phyloP scores from a whole-genome alignment of 1,140 invertebrate species.

The Heliconius melpomene region DNA sequence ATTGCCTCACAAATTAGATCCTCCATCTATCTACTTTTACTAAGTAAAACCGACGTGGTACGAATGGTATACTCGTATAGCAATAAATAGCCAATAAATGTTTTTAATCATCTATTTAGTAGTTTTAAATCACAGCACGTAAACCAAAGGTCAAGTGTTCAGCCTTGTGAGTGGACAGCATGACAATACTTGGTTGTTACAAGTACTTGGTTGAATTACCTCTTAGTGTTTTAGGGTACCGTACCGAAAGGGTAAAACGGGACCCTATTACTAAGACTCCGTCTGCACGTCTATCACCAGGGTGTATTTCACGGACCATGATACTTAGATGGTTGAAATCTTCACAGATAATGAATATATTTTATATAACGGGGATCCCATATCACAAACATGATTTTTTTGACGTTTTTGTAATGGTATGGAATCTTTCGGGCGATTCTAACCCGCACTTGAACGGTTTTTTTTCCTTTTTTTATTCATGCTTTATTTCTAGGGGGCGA shows the following conservation, averaged over 20 bases:
- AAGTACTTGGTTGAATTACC: neutral
- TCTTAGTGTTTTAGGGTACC: neutral
- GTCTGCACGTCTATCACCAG: no score
- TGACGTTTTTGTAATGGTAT: no score
- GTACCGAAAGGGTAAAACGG: no score
- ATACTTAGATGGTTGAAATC: no score
- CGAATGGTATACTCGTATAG: neutral
- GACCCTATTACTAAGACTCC: no score
- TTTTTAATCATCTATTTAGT: neutral
- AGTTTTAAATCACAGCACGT: neutral
- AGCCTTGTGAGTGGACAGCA: slow-evolving; percentile 7
- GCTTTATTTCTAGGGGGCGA: no score
- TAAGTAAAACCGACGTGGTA: neutral
- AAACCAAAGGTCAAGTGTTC: slow-evolving; percentile 6
- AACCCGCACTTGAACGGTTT: no score
- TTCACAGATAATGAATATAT: no score
- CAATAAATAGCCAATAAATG: neutral
- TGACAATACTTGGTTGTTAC: neutral
- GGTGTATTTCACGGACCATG: no score
- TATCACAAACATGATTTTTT: no score
- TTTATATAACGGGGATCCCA: no score
- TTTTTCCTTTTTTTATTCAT: neutral
- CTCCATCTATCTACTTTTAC: neutral
- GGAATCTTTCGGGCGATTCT: no score
- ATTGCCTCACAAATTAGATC: neutral